Evolutionary conservation across 2,797 vertebrate species (phyloP).

Genomic region (Cirrhinus mrigala): DNA sequence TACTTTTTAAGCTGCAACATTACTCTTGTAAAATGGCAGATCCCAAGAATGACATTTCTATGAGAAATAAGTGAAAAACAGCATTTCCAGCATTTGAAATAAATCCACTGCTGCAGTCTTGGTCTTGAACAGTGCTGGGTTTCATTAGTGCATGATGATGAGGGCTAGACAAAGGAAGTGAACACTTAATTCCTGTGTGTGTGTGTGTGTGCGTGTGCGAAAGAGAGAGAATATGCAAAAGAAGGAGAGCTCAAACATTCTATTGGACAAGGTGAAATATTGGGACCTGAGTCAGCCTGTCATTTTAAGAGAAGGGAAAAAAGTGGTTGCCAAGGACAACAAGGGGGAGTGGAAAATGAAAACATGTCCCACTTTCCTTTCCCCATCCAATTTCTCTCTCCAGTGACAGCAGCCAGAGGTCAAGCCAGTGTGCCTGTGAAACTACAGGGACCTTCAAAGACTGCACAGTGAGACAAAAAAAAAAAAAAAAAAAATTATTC

Average conservation of each 20-base stretch:
- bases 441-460: constrained; percentile 48
- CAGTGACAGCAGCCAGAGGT: constrained; percentile 57
- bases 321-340: constrained; percentile 61
- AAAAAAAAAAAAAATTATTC: constrained; percentile 12
- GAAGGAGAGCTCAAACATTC: background rate
- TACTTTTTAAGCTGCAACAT: background rate
- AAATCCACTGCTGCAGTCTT: background rate
- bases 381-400: constrained; percentile 56
- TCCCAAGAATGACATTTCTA: background rate
- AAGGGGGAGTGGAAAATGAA: constrained; percentile 38
- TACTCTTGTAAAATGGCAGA: constrained; percentile 20
- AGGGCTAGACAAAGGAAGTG: constrained; percentile 37
- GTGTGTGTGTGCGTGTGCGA: background rate
- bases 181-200: constrained; percentile 8
- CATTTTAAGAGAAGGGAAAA: constrained; percentile 36
- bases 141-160: constrained; percentile 35
- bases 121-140: constrained; percentile 6
- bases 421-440: constrained; percentile 53
- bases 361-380: constrained; percentile 53
- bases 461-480: constrained; percentile 3
- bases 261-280: constrained; percentile 46
- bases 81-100: constrained; percentile 1
- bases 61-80: constrained; percentile 4
- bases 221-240: background rate
- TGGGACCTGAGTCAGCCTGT: constrained; percentile 31